Conservation (phyloP, 2,113 vertebrate genomes). For the Apteryx owenii region DNA sequence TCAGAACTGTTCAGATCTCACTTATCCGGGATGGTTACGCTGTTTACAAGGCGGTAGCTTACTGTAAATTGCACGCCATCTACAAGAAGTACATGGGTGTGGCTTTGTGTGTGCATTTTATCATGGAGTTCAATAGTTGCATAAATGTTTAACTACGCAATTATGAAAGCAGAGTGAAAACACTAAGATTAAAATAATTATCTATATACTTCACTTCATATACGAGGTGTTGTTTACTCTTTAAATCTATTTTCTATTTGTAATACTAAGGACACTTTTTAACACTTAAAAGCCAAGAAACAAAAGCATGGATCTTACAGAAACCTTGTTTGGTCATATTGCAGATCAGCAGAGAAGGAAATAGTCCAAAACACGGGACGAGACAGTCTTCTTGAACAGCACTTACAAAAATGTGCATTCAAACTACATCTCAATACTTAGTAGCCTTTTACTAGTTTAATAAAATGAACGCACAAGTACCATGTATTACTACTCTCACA, state of each 20-base stretch:
- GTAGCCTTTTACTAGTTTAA: background rate
- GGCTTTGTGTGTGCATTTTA: background rate
- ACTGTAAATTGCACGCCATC: background rate
- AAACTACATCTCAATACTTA: background rate
- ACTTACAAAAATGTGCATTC: rapidly evolving
- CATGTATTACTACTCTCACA: rapidly evolving
- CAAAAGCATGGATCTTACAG: rapidly evolving
- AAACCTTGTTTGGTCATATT: rapidly evolving
- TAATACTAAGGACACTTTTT: background rate
- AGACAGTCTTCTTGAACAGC: background rate
- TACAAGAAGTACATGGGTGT: background rate
- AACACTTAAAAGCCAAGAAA: background rate
- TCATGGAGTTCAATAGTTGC: background rate
- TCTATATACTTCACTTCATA: background rate
- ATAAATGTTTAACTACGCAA: slow-evolving; percentile 8
- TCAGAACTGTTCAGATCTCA: background rate
- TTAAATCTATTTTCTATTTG: background rate
- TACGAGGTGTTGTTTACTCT: background rate
- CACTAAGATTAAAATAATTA: background rate
- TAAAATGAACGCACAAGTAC: background rate
- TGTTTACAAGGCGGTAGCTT: background rate
- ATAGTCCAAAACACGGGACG: rapidly evolving
- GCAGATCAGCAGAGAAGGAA: background rate
- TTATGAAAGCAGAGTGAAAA: background rate
- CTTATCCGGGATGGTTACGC: background rate